These are phyloP conservation scores for Cassiopea xamachana DNA, from an alignment of 30 jellyfish, hydroid and myxozoan species.

Conservation along the genomic window DNA sequence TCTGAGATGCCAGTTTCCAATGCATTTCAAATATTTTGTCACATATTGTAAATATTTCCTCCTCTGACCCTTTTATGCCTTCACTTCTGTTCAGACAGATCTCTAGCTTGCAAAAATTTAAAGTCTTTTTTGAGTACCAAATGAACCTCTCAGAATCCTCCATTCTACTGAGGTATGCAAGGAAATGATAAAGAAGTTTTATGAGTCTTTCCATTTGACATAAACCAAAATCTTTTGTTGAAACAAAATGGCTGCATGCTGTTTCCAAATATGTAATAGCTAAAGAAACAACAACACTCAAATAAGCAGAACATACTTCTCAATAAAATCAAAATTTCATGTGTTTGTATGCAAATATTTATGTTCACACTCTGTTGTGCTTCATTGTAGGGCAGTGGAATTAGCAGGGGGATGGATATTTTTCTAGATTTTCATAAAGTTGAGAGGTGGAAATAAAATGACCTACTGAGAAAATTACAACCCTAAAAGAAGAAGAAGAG, in stretches of 20 bases:
- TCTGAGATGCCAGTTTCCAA: constrained; percentile 50
- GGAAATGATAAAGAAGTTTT: constrained; percentile 57
- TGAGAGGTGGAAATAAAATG: too few relatives aligned
- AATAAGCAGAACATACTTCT: background rate
- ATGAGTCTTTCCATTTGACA: constrained; percentile 57
- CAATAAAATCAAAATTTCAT: background rate
- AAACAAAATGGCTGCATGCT: constrained; percentile 8
- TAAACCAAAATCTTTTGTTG: background rate
- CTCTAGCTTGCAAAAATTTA: constrained; percentile 18
- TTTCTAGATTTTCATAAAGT: too few relatives aligned
- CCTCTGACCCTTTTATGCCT: background rate
- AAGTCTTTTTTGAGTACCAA: constrained; percentile 39
- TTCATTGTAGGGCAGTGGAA: too few relatives aligned
- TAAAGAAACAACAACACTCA: background rate
- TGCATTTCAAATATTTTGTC: constrained; percentile 66
- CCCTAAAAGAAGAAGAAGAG: too few relatives aligned
- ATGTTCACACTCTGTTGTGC: too few relatives aligned
- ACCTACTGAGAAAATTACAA: too few relatives aligned
- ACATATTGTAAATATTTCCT: constrained; percentile 8
- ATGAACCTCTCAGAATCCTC: constrained; percentile 10
- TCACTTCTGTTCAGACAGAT: background rate
- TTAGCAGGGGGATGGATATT: too few relatives aligned
- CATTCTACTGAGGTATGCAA: constrained; percentile 24
- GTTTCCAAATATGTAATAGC: constrained; percentile 28
- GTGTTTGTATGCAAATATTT: background rate